Percentiles rank a stretch among this genome's conserved stretches.
Conservation (phyloP, 2,888 invertebrate species). For the Caenorhabditis afra region DNA sequence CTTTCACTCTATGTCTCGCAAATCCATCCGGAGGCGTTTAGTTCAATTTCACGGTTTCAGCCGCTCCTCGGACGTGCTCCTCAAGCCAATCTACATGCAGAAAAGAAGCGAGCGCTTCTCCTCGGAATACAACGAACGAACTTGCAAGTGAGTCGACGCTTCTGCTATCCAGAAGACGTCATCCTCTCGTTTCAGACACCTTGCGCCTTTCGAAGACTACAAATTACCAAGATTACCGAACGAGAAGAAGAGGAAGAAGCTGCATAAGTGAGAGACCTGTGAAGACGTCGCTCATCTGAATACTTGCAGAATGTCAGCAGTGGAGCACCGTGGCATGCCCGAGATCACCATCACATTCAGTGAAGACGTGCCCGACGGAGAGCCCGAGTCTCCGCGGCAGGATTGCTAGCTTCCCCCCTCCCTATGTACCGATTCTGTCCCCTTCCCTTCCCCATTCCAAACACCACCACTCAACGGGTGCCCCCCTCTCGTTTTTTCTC, state of each 20-base stretch:
- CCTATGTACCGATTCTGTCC: conserved; percentile 36
- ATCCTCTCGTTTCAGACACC: conserved; percentile 41
- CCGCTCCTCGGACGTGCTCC: conserved; percentile 67
- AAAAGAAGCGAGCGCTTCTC: conserved; percentile 60
- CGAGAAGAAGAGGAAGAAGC: conserved; percentile 61
- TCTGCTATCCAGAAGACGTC: background rate
- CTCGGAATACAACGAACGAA: conserved; percentile 72
- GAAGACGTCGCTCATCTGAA: background rate
- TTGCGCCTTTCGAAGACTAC: conserved; percentile 56
- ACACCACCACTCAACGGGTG: conserved; percentile 18
- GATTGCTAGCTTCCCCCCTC: conserved; percentile 27
- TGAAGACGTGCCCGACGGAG: conserved; percentile 45
- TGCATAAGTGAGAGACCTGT: conserved; percentile 43
- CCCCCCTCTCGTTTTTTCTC: background rate
- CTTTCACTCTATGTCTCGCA: conserved; percentile 31
- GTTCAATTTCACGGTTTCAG: conserved; percentile 44
- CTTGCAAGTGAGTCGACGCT: conserved; percentile 50
- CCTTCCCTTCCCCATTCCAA: conserved; percentile 32
- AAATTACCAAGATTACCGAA: conserved; percentile 61
- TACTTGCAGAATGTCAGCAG: conserved; percentile 48
- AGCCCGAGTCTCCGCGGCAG: conserved; percentile 33
- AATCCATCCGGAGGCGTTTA: background rate
- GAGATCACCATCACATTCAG: conserved; percentile 60
- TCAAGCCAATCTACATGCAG: conserved; percentile 68
- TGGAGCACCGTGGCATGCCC: conserved; percentile 57